Evolutionary conservation across 2,888 invertebrate species (phyloP).

Genomic region (Epinotia brunnichana): DNA sequence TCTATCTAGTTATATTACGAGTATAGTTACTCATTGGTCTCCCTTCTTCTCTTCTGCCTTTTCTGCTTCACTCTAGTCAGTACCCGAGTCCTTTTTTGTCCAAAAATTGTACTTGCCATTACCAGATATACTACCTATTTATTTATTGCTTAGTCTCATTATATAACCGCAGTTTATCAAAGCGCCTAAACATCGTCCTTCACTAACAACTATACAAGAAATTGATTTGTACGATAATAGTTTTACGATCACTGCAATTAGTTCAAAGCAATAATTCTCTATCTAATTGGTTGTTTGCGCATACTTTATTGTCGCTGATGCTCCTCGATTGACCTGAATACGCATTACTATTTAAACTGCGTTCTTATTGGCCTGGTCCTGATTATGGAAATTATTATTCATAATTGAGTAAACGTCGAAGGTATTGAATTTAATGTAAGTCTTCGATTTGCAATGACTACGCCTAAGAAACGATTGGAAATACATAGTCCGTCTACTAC

Average conservation of each 20-base stretch:
- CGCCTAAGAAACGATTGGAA: no score
- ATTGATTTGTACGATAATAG: constrained; percentile 47
- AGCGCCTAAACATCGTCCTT: constrained; percentile 25
- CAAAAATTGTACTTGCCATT: no score
- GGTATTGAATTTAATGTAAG: not conserved
- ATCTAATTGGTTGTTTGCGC: constrained; percentile 63
- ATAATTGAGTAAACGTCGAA: not conserved
- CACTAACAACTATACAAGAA: constrained; percentile 29
- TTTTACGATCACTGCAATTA: constrained; percentile 59
- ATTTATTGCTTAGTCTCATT: not conserved
- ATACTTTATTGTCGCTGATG: constrained; percentile 50
- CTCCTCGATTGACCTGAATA: constrained; percentile 45
- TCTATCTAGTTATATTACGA: no score
- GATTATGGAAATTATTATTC: not conserved
- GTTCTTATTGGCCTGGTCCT: constrained; percentile 4
- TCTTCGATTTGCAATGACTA: not conserved
- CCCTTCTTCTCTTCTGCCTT: no score
- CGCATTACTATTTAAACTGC: constrained; percentile 36
- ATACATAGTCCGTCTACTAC: not conserved
- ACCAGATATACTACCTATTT: no score
- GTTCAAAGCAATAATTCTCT: constrained; percentile 55
- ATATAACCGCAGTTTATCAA: not conserved
- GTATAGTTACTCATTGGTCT: no score
- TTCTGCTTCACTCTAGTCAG: no score
- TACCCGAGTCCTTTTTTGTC: no score